phyloP scores from a whole-genome alignment of 2,888 invertebrate genomes.

The Emmelina monodactyla region DNA sequence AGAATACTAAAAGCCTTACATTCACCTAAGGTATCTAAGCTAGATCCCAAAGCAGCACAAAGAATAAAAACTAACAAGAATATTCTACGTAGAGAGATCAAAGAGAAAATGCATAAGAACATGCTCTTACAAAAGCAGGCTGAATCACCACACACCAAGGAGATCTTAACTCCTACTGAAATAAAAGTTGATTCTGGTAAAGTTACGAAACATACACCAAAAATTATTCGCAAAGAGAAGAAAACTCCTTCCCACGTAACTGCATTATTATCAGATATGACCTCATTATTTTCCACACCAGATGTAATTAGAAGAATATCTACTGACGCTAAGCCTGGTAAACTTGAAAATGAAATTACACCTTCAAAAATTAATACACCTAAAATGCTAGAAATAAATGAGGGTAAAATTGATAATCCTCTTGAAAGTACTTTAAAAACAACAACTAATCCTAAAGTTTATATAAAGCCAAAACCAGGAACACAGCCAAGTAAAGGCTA shows the following conservation, averaged over 20 bases:
- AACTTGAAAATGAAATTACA: conserved; percentile 51
- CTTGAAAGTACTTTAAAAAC: conserved; percentile 16
- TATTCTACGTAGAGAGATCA: conserved; percentile 36
- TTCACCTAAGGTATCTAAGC: conserved; percentile 28
- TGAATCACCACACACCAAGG: conserved; percentile 22
- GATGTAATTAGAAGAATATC: conserved; percentile 78
- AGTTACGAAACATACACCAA: conserved; percentile 45
- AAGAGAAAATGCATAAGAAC: conserved; percentile 41
- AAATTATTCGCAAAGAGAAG: conserved; percentile 53
- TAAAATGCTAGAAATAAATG: conserved; percentile 18
- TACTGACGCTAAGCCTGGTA: conserved; percentile 54
- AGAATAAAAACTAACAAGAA: conserved; percentile 36
- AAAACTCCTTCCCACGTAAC: conserved; percentile 69
- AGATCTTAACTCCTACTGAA: conserved; percentile 13
- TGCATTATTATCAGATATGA: conserved; percentile 65
- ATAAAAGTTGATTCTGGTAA: conserved; percentile 41
- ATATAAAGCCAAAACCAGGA: too few species aligned
- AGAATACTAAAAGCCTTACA: conserved; percentile 39
- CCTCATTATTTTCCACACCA: conserved; percentile 79
- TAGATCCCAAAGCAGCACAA: conserved; percentile 35
- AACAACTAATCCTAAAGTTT: conserved; percentile 24
- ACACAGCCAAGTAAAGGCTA: too few species aligned
- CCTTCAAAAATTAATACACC: conserved; percentile 16
- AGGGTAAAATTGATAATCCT: conserved; percentile 15
- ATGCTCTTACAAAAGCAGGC: conserved; percentile 31